Evolutionary conservation across 2,888 invertebrate species (phyloP).

Genomic region (Epsilonema sp.): DNA sequence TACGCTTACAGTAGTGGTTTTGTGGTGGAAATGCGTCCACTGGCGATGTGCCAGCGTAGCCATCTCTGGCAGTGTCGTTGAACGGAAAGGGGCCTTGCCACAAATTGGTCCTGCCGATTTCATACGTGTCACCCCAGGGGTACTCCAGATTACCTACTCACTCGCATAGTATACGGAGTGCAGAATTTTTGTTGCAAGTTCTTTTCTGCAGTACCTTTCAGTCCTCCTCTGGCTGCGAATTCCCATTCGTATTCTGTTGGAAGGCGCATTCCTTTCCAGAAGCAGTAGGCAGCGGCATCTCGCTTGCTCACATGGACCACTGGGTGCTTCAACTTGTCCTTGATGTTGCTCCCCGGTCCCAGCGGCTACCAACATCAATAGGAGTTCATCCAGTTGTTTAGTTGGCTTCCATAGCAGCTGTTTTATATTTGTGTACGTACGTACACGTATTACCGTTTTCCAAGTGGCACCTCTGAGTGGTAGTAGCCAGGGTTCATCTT

Average conservation of each 20-base stretch:
- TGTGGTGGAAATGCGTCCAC: constrained; percentile 27
- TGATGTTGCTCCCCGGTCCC: constrained; percentile 1
- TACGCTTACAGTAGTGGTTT: constrained; percentile 6
- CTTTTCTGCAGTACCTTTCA: no score
- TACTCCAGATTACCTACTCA: constrained; percentile 48
- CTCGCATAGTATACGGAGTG: no score
- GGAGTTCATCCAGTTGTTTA: background rate
- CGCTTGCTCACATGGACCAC: constrained; percentile 83
- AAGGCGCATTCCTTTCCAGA: constrained; percentile 56
- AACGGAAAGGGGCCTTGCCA: constrained; percentile 36
- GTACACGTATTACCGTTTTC: background rate
- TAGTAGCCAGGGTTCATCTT: background rate
- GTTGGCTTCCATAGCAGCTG: no score
- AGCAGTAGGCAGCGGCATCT: constrained; percentile 64
- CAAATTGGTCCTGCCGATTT: constrained; percentile 41
- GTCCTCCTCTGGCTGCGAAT: constrained; percentile 46
- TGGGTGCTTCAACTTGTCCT: constrained; percentile 48
- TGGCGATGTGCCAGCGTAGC: constrained; percentile 58
- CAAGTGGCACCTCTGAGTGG: constrained; percentile 3
- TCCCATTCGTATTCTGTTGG: constrained; percentile 91
- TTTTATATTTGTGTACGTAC: background rate
- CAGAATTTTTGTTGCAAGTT: no score
- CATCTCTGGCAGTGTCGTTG: constrained; percentile 47
- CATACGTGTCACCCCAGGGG: constrained; percentile 76
- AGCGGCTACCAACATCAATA: constrained; percentile 9